Conservation (phyloP, 2,797 vertebrate genomes). For the Paguma larvata region DNA sequence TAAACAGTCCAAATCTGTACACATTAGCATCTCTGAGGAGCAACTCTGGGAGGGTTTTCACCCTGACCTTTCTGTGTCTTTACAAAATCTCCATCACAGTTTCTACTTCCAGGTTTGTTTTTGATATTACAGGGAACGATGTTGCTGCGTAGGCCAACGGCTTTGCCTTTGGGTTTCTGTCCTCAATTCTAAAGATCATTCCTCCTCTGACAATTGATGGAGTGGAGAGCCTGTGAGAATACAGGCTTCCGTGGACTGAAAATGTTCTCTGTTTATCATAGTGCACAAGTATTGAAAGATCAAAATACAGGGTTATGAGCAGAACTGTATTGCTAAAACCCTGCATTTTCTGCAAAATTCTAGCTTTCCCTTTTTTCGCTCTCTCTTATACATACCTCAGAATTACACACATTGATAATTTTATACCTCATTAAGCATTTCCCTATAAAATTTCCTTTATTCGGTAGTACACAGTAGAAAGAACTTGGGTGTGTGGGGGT, state of each 20-base stretch:
- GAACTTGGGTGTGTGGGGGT: accelerated
- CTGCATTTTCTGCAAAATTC: neutral
- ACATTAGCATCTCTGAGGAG: constrained; percentile 65
- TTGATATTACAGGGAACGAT: neutral
- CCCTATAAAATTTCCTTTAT: neutral
- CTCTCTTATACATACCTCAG: neutral
- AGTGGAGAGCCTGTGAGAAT: constrained; percentile 10
- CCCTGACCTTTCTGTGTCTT: constrained; percentile 50
- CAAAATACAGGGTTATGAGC: neutral
- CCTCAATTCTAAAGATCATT: constrained; percentile 33
- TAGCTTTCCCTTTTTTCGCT: neutral
- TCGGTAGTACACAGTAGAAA: neutral
- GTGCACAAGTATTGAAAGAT: neutral
- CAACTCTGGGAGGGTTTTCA: constrained; percentile 35
- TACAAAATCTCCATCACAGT: neutral
- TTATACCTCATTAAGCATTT: constrained; percentile 15
- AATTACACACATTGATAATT: neutral
- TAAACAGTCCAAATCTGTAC: constrained; percentile 34
- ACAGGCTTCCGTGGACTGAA: neutral
- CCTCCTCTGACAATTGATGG: constrained; percentile 31
- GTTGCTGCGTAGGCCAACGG: neutral
- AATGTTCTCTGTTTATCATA: constrained; percentile 10
- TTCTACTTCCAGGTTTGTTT: constrained; percentile 54
- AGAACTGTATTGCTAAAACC: neutral
- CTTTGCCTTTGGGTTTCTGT: constrained; percentile 53